Evolutionary conservation across 2,113 vertebrate species (phyloP).

Genomic region (Mastomys coucha): DNA sequence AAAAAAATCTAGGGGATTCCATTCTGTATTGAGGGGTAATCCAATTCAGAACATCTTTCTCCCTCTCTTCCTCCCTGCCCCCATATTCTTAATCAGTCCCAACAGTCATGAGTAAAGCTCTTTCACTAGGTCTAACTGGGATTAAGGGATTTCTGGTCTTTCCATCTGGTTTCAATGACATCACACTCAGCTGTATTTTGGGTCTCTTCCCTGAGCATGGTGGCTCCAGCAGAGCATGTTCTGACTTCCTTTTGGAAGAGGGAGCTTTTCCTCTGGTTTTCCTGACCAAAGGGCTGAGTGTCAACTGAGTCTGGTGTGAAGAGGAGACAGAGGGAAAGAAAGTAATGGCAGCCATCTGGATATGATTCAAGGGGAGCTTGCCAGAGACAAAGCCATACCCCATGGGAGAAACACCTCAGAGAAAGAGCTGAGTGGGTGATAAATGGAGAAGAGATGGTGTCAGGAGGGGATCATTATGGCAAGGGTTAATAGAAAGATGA

Average conservation of each 20-base stretch:
- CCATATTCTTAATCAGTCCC: slow-evolving; percentile 16
- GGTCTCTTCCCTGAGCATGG: slow-evolving; percentile 37
- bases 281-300: slow-evolving; percentile 1
- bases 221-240: neutral
- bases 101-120: slow-evolving; percentile 5
- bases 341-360: slow-evolving; percentile 1
- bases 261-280: slow-evolving; percentile 22
- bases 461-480: slow-evolving; percentile 50
- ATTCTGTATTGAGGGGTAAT: slow-evolving; percentile 9
- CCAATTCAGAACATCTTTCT: slow-evolving; percentile 46
- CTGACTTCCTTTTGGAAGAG: slow-evolving; percentile 45
- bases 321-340: slow-evolving; percentile 3
- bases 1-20: slow-evolving; percentile 44
- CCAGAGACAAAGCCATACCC: slow-evolving; percentile 30
- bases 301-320: slow-evolving; percentile 1
- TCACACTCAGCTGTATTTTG: slow-evolving; percentile 56
- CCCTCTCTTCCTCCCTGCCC: slow-evolving; percentile 1
- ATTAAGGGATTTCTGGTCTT: slow-evolving; percentile 57
- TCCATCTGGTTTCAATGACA: slow-evolving; percentile 46
- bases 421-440: slow-evolving; percentile 33
- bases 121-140: slow-evolving; percentile 46
- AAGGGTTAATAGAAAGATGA: slow-evolving; percentile 71
- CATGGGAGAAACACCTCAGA: neutral
- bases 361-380: slow-evolving; percentile 18
- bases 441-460: slow-evolving; percentile 47